These are phyloP conservation scores for Macroramphosus scolopax DNA, from an alignment of 2,797 vertebrate species.

Conservation along the genomic window DNA sequence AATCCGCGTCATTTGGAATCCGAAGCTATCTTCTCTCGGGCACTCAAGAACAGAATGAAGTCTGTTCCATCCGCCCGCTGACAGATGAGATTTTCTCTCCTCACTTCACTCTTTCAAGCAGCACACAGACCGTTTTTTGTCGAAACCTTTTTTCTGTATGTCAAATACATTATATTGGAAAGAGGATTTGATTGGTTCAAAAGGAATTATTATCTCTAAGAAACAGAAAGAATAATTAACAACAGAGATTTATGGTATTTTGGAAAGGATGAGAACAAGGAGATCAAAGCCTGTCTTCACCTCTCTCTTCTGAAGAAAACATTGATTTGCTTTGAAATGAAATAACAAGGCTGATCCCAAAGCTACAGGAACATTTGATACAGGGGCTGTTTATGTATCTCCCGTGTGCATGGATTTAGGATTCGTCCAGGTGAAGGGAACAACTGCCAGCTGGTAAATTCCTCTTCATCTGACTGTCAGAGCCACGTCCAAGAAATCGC, in stretches of 20 bases:
- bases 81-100: slow-evolving; percentile 56
- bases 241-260: slow-evolving; percentile 4
- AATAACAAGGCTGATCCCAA: no score
- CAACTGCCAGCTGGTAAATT: no score
- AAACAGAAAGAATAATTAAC: no score
- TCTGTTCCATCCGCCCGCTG: slow-evolving; percentile 47
- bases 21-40: slow-evolving; percentile 64
- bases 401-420: no score
- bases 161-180: no score
- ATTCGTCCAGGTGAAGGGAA: slow-evolving; percentile 58
- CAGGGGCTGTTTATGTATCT: no score
- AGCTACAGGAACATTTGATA: slow-evolving; percentile 16
- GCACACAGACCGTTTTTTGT: slow-evolving; percentile 11
- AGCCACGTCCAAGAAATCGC: slow-evolving; percentile 39
- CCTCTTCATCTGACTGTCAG: slow-evolving; percentile 37
- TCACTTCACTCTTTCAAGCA: no score
- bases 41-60: slow-evolving; percentile 61
- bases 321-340: slow-evolving; percentile 6
- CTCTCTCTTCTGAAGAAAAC: slow-evolving; percentile 16
- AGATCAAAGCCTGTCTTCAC: slow-evolving; percentile 27
- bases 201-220: no score
- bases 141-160: slow-evolving; percentile 1
- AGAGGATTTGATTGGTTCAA: no score
- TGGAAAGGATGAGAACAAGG: slow-evolving; percentile 8
- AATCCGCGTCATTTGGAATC: slow-evolving; percentile 60